Base-by-base conservation (phyloP, 2,797 vertebrate genomes). In the Eremophila alpestris region DNA sequence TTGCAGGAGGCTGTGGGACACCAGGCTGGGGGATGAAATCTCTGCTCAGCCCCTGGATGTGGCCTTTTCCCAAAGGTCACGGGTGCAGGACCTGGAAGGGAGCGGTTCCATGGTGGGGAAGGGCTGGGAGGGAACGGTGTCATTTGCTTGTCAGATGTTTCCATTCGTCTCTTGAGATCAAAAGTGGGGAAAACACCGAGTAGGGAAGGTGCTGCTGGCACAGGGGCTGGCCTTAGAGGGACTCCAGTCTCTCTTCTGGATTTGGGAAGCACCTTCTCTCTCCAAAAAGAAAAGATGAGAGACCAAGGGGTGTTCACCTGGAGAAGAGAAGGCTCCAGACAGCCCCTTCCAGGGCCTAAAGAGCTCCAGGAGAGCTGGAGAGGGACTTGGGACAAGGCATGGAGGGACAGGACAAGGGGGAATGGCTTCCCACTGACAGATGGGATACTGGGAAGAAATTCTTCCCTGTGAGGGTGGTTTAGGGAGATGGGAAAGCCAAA, bases 131-230 rank as follows among this genome's bases (percentile, higher is more conserved):
- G 70, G 81, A 80, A 23, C 0, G 0, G 46, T 69, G 89, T 55
- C 74, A 52, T 84, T 81, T 87, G 20, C 32, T 90, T 79, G 26
- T 58, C 4, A 6, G 52, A 43, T 68, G 49, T 18, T 90, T 73
- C 48, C 36, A 4, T 87, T 90, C 49, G 43, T 67, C 62, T 75
- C 76, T 89, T 16, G n/a, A 94, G 71, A 94, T 90, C 92, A 93
- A 83, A 96, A 94, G 92, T 60, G 83, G 77, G 88, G 78, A 90
- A 88, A 93, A 23, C 73, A 90, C n/a, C 5, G 0, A 86, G 65
- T 2, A 34, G 34, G 36, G 63, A 85, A 67, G 69, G 73, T 55
- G 71, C 51, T 41, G 9, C 40, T 9, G 83, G 55, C 2, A 2
- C 36, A 11, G 46, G 71, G 87, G 14, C 13, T 46, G 21, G 23